Evolutionary conservation across 2,113 vertebrate genomes (phyloP).

Genomic region (Petroica traversi): DNA sequence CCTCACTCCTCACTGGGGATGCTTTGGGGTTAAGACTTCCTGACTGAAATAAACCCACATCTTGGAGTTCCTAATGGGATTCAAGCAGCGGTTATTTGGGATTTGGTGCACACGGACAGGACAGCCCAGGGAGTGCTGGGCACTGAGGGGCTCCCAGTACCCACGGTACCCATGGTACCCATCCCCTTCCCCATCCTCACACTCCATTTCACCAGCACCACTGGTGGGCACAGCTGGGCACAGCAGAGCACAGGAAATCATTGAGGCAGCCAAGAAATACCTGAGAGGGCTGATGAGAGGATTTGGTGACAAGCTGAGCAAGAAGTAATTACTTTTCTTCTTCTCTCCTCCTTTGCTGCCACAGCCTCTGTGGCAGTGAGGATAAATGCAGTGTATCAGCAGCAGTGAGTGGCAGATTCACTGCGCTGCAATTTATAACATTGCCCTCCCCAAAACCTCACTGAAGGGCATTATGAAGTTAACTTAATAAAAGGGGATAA

Average conservation of each 20-base stretch:
- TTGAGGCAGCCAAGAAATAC: background rate
- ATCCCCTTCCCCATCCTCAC: background rate
- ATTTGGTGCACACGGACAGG: background rate
- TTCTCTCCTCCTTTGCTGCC: background rate
- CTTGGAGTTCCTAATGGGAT: background rate
- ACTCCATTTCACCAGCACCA: background rate
- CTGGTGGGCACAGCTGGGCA: background rate
- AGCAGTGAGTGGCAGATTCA: constrained; percentile 16
- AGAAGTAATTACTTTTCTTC: constrained; percentile 40
- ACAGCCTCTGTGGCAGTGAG: background rate
- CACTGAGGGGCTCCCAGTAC: background rate
- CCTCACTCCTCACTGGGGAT: background rate
- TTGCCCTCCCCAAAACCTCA: background rate
- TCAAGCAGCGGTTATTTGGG: background rate
- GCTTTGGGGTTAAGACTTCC: background rate
- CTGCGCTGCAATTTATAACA: background rate
- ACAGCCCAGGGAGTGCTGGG: background rate
- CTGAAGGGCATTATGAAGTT: background rate
- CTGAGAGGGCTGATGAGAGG: background rate
- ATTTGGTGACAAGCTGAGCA: constrained; percentile 12
- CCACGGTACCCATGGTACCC: background rate
- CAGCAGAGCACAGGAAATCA: accelerated
- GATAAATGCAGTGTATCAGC: constrained; percentile 12
- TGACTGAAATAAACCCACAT: background rate
- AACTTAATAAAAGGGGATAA: background rate